Conservation (phyloP, 2,888 invertebrate species). For the Herminia tarsipennalis region DNA sequence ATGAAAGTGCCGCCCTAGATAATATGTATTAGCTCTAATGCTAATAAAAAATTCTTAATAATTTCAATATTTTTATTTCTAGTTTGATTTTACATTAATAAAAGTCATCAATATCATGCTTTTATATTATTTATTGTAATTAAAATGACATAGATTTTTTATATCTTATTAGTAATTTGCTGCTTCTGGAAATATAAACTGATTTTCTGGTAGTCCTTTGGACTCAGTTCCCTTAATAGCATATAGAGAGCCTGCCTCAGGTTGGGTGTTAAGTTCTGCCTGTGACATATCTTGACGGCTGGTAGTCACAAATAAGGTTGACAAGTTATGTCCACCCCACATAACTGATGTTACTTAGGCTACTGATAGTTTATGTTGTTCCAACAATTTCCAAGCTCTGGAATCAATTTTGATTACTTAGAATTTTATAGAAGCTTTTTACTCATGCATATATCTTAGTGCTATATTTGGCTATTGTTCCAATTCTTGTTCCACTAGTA, state of each 20-base stretch:
- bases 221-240: constrained; percentile 78
- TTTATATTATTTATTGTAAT: no score
- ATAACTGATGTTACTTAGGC: constrained; percentile 88
- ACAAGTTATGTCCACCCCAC: constrained; percentile 88
- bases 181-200: constrained; percentile 69
- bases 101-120: no score
- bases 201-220: constrained; percentile 72
- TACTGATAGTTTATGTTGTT: constrained; percentile 85
- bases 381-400: constrained; percentile 81
- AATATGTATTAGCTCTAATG: no score
- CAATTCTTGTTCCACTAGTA: no score
- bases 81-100: no score
- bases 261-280: constrained; percentile 72
- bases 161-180: constrained; percentile 64
- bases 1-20: no score
- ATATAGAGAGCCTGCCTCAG: constrained; percentile 79
- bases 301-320: constrained; percentile 89
- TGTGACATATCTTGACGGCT: constrained; percentile 69
- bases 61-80: no score
- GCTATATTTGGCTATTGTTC: no score
- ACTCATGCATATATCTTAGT: no score
- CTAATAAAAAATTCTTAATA: no score
- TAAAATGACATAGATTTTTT: no score
- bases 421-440: no score
- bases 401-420: constrained; percentile 87